These are phyloP conservation scores for Melanerpes aurifrons DNA, from an alignment of 2,113 vertebrate genomes.

Conservation along the genomic window DNA sequence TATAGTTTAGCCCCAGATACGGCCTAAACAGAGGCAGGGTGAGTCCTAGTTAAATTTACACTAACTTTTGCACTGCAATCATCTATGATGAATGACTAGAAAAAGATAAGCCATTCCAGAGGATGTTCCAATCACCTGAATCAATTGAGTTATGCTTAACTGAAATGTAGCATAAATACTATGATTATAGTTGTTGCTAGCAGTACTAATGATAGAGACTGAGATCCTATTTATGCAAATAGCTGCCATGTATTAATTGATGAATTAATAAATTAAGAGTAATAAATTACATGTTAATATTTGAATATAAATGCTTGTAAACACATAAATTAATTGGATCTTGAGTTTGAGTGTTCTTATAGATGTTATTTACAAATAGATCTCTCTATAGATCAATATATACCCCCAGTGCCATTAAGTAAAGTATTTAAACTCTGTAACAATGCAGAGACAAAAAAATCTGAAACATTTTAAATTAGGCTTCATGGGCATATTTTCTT, in stretches of 20 bases:
- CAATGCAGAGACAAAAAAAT: not conserved
- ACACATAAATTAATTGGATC: not conserved
- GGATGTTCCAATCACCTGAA: not conserved
- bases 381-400: not conserved
- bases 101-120: not conserved
- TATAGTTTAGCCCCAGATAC: no score
- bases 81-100: not conserved
- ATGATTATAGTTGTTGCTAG: not conserved
- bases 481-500: not conserved
- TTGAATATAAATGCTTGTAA: not conserved
- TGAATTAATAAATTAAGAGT: constrained; percentile 18
- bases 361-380: not conserved
- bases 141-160: not conserved
- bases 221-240: constrained; percentile 24
- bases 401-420: not conserved
- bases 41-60: not conserved
- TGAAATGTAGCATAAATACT: not conserved
- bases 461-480: not conserved
- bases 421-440: not conserved
- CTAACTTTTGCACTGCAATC: not conserved
- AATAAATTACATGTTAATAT: not conserved
- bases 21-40: no score
- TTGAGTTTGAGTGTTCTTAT: not conserved
- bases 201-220: not conserved
- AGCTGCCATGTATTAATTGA: not conserved